A percentile compares a stretch with the other conserved stretches of the same genome.
Evolutionary conservation across 1,140 invertebrate species (phyloP).

Genomic region (Reticulitermes speratus): DNA sequence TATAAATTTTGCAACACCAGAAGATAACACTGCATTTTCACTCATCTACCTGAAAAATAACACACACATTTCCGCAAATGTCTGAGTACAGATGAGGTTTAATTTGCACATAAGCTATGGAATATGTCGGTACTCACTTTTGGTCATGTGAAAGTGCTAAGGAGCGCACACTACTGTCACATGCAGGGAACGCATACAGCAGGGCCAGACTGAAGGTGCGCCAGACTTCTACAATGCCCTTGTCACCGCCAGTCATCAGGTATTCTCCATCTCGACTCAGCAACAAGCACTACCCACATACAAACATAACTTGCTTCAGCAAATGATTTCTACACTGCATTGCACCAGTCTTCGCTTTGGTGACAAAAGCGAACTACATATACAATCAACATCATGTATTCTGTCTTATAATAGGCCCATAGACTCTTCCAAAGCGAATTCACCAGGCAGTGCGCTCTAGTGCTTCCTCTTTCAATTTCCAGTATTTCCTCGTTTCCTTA

Average conservation of each 20-base stretch:
- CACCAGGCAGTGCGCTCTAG: no score
- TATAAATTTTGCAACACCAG: no score
- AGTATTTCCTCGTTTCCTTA: no score
- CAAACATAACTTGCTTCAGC: no score
- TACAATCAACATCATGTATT: no score
- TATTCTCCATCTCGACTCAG: constrained; percentile 98
- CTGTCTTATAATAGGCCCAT: no score
- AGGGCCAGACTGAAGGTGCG: constrained; percentile 94
- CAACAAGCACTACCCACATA: constrained; percentile 73
- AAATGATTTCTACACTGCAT: no score
- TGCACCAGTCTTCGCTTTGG: no score
- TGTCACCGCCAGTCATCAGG: constrained; percentile 93
- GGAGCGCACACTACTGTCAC: constrained; percentile 89
- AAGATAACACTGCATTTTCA: no score
- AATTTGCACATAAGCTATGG: not conserved
- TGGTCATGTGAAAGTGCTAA: constrained; percentile 95
- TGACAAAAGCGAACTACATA: no score
- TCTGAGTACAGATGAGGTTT: not conserved
- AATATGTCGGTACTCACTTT: constrained; percentile 67
- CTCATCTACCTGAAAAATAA: not conserved
- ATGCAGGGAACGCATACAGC: constrained; percentile 95
- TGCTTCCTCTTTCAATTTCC: no score
- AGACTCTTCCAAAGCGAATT: no score
- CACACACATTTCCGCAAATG: not conserved
- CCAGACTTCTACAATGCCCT: constrained; percentile 97